phyloP scores from a whole-genome alignment of 1,140 invertebrate genomes.

The Argopecten irradians region DNA sequence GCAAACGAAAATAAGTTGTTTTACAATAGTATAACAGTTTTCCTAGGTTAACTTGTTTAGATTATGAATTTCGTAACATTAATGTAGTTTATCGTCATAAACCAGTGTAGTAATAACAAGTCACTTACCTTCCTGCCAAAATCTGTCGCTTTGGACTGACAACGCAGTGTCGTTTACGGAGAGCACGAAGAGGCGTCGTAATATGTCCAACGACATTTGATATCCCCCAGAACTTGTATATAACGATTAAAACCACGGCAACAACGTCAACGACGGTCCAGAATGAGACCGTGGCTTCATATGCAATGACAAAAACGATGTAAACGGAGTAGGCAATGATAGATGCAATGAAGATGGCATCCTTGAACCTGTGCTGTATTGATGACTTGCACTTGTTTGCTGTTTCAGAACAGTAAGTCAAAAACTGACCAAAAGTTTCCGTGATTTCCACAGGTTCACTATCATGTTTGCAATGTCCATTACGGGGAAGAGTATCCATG shows the following conservation, averaged over 20 bases:
- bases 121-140: not conserved
- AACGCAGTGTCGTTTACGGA: not conserved
- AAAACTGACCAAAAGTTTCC: not conserved
- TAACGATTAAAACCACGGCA: not conserved
- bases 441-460: not conserved
- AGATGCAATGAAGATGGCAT: not conserved
- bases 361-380: not conserved
- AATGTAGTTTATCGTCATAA: too few relatives aligned
- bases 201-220: not conserved
- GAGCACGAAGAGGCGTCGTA: not conserved
- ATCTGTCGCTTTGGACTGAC: not conserved
- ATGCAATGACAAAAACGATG: not conserved
- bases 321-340: not conserved
- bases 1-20: too few relatives aligned
- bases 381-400: not conserved
- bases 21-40: too few relatives aligned
- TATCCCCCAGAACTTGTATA: slow-evolving; percentile 10
- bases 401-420: not conserved
- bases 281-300: not conserved
- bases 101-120: too few relatives aligned
- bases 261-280: not conserved
- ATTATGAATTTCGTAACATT: too few relatives aligned
- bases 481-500: not conserved
- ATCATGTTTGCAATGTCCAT: not conserved
- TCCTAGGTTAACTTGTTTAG: too few relatives aligned